Evolutionary conservation across 2,888 invertebrate species (phyloP).

Genomic region (Branchipolynoe longqiensis): DNA sequence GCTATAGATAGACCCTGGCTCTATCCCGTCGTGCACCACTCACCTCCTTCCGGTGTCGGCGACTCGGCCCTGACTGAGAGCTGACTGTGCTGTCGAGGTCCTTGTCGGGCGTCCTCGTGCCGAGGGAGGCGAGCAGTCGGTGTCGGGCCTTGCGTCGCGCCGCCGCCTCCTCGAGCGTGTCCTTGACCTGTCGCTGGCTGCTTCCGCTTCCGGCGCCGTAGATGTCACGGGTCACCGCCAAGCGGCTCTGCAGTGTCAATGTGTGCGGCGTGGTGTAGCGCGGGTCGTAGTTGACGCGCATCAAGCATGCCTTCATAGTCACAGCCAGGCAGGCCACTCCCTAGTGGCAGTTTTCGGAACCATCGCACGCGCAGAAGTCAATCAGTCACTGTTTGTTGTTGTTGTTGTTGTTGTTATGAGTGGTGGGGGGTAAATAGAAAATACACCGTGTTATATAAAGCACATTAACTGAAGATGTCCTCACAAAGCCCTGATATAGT

Average conservation of each 20-base stretch:
- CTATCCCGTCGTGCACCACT: neutral
- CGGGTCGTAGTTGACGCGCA: slow-evolving; percentile 67
- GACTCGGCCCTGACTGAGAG: slow-evolving; percentile 38
- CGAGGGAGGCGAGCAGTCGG: slow-evolving; percentile 2
- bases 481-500: too few relatives aligned
- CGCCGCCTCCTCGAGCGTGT: slow-evolving; percentile 53
- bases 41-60: slow-evolving; percentile 29
- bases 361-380: neutral
- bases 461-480: too few relatives aligned
- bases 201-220: slow-evolving; percentile 45
- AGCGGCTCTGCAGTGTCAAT: slow-evolving; percentile 21
- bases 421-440: neutral
- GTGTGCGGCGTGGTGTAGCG: slow-evolving; percentile 64
- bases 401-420: neutral
- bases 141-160: slow-evolving; percentile 24
- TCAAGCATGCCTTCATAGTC: slow-evolving; percentile 66
- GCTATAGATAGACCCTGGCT: neutral
- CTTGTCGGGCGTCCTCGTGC: neutral
- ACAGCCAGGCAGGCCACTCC: neutral
- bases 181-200: slow-evolving; percentile 16
- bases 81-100: slow-evolving; percentile 10
- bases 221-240: slow-evolving; percentile 50
- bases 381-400: neutral
- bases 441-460: too few relatives aligned
- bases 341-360: neutral